Evolutionary conservation across 1,140 invertebrate species (phyloP).

Genomic region (Apis laboriosa): DNA sequence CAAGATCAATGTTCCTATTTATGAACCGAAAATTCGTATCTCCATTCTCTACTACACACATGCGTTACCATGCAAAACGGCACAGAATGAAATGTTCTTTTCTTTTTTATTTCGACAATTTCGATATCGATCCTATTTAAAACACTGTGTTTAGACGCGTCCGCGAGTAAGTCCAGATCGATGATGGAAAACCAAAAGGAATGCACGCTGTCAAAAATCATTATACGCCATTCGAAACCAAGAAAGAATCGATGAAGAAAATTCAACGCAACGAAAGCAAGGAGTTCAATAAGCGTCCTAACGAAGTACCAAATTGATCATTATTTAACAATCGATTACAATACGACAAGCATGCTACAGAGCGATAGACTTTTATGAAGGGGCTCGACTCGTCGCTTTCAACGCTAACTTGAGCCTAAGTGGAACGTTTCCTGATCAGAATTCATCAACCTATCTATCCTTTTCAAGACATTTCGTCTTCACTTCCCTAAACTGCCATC

Average conservation of each 20-base stretch:
- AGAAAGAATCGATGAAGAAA: neutral
- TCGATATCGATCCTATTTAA: slow-evolving; percentile 31
- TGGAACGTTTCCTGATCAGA: neutral
- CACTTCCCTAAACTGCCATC: neutral
- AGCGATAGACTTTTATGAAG: slow-evolving; percentile 45
- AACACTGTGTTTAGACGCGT: slow-evolving; percentile 14
- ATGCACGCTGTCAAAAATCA: neutral
- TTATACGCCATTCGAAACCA: neutral
- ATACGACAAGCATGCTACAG: slow-evolving; percentile 60
- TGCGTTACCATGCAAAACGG: slow-evolving; percentile 53
- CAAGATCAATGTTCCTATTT: neutral
- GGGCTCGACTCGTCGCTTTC: slow-evolving; percentile 64
- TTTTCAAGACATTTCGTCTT: neutral
- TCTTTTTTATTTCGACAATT: slow-evolving; percentile 14
- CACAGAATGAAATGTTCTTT: slow-evolving; percentile 20
- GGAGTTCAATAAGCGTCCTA: slow-evolving; percentile 37
- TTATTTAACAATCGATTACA: slow-evolving; percentile 7
- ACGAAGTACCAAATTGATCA: slow-evolving; percentile 10
- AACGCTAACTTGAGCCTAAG: slow-evolving; percentile 8
- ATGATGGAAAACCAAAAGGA: slow-evolving; percentile 15
- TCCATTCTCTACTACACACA: slow-evolving; percentile 46
- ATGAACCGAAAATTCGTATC: slow-evolving; percentile 53
- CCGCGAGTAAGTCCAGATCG: slow-evolving; percentile 7
- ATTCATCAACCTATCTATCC: neutral
- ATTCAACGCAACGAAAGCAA: slow-evolving; percentile 31